phyloP scores from a whole-genome alignment of 2,797 vertebrate genomes.

The Coluber constrictor region DNA sequence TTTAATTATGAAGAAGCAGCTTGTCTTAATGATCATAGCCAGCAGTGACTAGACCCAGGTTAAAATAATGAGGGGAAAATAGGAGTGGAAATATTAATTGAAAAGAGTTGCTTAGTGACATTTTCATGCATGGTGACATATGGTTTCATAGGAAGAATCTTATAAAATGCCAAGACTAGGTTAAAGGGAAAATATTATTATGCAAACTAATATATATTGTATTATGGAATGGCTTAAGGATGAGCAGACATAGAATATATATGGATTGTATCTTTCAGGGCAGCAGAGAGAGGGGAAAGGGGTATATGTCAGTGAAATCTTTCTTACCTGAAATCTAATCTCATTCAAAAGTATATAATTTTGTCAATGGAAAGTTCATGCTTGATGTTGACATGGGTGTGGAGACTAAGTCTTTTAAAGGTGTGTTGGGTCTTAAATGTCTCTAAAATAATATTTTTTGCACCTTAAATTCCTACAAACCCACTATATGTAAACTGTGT shows the following conservation, averaged over 20 bases:
- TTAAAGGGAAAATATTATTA: constrained; percentile 27
- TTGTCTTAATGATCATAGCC: constrained; percentile 29
- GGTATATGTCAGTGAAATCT: neutral
- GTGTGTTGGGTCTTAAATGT: neutral
- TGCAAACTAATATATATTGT: neutral
- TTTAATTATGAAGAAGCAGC: constrained; percentile 33
- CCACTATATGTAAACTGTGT: neutral
- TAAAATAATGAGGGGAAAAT: constrained; percentile 29
- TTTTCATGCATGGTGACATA: constrained; percentile 3
- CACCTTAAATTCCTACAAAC: neutral
- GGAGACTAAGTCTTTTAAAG: neutral
- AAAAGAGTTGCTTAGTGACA: constrained; percentile 23
- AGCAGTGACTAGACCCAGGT: constrained; percentile 16
- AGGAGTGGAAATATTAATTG: constrained; percentile 30
- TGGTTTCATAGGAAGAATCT: constrained; percentile 13
- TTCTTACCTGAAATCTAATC: neutral
- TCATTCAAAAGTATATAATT: neutral
- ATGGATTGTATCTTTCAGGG: neutral
- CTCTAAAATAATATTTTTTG: neutral
- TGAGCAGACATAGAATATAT: neutral
- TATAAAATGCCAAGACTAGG: constrained; percentile 7
- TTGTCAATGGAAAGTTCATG: neutral
- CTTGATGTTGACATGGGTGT: neutral
- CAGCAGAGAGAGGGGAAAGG: too few species aligned
- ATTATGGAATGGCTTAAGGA: neutral